phyloP scores from a whole-genome alignment of 2,888 invertebrate species.

The Athalia cordata region DNA sequence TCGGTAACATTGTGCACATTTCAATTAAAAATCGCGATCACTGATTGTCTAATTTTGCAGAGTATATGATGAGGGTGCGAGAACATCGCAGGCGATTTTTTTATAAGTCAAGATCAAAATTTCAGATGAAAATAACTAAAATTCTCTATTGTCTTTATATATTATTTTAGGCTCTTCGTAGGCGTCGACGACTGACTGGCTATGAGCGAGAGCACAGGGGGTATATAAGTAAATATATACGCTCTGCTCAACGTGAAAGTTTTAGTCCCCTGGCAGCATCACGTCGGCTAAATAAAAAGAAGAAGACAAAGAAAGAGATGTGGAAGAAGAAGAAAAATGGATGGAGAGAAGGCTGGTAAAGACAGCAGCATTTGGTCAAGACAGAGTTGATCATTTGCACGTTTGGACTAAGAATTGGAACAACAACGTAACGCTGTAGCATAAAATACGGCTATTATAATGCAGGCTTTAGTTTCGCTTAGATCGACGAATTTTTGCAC shows the following conservation, averaged over 20 bases:
- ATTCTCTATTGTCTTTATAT: too few relatives aligned
- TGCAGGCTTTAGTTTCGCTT: neutral
- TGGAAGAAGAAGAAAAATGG: neutral
- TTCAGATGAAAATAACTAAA: too few relatives aligned
- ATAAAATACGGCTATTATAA: too few relatives aligned
- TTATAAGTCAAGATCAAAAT: too few relatives aligned
- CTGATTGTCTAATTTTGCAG: neutral
- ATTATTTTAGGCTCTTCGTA: too few relatives aligned
- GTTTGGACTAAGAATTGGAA: neutral
- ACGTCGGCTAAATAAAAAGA: neutral
- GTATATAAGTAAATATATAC: neutral
- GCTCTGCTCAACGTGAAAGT: slow-evolving; percentile 18
- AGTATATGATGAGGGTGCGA: neutral
- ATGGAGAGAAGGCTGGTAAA: neutral
- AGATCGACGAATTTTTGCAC: neutral
- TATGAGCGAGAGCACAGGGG: neutral
- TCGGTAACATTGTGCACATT: slow-evolving; percentile 18
- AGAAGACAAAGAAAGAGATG: neutral
- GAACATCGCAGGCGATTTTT: too few relatives aligned
- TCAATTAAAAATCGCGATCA: neutral
- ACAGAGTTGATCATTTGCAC: neutral
- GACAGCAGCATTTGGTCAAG: neutral
- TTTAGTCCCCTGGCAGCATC: slow-evolving; percentile 10
- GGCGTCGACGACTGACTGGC: neutral
- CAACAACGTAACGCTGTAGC: too few relatives aligned